Evolutionary conservation across 2,113 vertebrate genomes (phyloP), one percentile per base, ranked within the genome.

Genomic region (Accipiter virgatus): DNA sequence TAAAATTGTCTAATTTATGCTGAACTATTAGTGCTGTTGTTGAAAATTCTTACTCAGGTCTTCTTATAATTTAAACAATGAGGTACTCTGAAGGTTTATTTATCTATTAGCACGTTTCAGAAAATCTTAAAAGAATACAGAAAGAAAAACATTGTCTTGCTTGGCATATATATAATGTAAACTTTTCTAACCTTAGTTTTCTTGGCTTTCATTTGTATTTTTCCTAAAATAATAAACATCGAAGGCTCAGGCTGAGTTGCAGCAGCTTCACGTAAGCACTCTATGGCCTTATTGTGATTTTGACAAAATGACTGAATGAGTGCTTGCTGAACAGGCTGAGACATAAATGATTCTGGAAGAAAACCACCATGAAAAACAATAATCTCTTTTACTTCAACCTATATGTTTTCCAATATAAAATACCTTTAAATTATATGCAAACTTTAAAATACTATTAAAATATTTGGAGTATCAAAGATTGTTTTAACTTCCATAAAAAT

Each of bases 121-220:
- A 63, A 74, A 80, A 40, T 79, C 70, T 20, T 42, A 40, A 68
- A 70, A 48, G 10, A 65, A 50, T 52, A 70, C 25, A 71, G n/a
- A 50, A 77, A 56, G 14, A 74, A 81, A 78, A 75, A 47, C 22
- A 32, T 38, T 66, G 17, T 43, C 40, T 75, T 63, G 10, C 10
- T 83, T 70, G 38, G 20, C 38, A 52, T 45, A 59, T 81, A 66
- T 34, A 87, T 45, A 62, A 58, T 21, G 7, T 36, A 89, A 74
- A 72, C 38, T 61, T 91, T 82, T 81, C 84, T 94, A 86, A 99
- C 98, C 97, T 98, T 97, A 55, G 88, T 97, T 88, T 90, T 98
- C 81, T 95, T 94, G 63, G 98, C 98, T 93, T 98, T 99, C 98
- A 98, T 98, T 94, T 98, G 97, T 19, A 97, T 97, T 97, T 98